These are phyloP conservation scores for Zapus hudsonius DNA, from an alignment of 2,113 vertebrate genomes.

Conservation along the genomic window DNA sequence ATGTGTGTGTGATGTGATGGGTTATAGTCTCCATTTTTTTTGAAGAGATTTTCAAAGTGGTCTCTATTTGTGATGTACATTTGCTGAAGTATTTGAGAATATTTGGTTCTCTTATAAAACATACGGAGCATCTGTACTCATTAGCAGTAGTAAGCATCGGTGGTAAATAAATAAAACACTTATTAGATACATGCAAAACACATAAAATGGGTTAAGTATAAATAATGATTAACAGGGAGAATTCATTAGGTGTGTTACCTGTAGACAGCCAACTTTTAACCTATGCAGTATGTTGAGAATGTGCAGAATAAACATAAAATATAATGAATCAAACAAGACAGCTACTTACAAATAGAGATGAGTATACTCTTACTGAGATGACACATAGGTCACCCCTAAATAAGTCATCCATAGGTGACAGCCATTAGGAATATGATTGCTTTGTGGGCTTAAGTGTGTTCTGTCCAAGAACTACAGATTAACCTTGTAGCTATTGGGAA, in stretches of 20 bases:
- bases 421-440: background rate
- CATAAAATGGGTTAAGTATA: background rate
- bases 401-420: background rate
- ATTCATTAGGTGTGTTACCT: background rate
- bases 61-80: background rate
- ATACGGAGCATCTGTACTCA: background rate
- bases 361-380: background rate
- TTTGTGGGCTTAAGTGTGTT: background rate
- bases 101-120: background rate
- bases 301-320: background rate
- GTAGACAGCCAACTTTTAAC: background rate
- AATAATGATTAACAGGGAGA: slow-evolving; percentile 9
- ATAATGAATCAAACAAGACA: background rate
- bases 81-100: slow-evolving; percentile 16
- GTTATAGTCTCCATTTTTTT: too few relatives aligned
- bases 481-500: background rate
- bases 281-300: background rate
- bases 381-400: background rate
- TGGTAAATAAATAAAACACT: background rate
- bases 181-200: background rate
- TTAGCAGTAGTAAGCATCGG: background rate
- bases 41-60: background rate
- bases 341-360: background rate
- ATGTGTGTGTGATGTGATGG: too few relatives aligned
- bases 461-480: background rate